phyloP scores from a whole-genome alignment of 2,113 vertebrate species.

The Condylura cristata region DNA sequence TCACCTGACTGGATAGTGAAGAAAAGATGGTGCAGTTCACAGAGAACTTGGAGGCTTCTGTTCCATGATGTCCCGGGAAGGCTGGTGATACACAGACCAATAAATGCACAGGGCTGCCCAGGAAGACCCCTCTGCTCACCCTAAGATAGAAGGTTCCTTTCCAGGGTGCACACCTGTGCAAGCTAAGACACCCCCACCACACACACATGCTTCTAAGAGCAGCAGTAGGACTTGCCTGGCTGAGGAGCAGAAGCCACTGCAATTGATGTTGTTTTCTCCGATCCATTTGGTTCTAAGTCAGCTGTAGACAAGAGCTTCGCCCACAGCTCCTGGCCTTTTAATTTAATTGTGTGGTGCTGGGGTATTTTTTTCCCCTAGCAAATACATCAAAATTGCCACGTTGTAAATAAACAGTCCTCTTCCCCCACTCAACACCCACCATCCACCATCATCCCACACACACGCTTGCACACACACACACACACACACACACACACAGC shows the following conservation, averaged over 20 bases:
- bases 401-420: constrained; percentile 71
- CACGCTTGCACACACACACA: no score
- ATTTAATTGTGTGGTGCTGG: constrained; percentile 75
- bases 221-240: background rate
- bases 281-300: constrained; percentile 73
- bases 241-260: background rate
- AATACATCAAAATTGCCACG: constrained; percentile 76
- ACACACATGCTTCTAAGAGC: background rate
- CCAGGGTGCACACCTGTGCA: background rate
- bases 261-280: constrained; percentile 48
- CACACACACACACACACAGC: background rate
- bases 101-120: background rate
- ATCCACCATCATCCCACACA: no score
- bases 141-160: background rate
- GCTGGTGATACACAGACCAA: background rate
- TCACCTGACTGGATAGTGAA: no score
- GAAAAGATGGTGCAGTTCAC: background rate
- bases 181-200: no score
- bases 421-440: background rate
- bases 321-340: constrained; percentile 61
- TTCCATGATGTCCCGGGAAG: background rate
- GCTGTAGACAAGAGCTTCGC: constrained; percentile 62
- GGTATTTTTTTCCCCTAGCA: constrained; percentile 55
- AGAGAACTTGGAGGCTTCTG: background rate
- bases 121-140: fast-evolving